phyloP scores from a whole-genome alignment of 1,140 invertebrate genomes.

The Ooceraea biroi region DNA sequence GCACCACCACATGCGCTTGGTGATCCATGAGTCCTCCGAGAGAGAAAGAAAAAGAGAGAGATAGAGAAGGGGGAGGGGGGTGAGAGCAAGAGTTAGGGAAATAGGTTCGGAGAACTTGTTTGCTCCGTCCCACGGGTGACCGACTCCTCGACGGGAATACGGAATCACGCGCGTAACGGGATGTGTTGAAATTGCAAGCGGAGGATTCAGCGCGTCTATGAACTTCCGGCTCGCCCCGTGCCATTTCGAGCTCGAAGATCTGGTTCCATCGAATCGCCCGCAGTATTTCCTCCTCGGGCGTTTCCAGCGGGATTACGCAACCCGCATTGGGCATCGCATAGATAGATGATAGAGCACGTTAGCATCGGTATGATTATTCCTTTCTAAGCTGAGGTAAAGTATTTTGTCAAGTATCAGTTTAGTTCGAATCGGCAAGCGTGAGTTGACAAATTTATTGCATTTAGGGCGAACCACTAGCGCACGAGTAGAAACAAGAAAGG shows the following conservation, averaged over 20 bases:
- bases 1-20: slow-evolving; percentile 77
- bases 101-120: slow-evolving; percentile 86
- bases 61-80: slow-evolving; percentile 75
- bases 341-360: too few species aligned
- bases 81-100: slow-evolving; percentile 82
- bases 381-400: not conserved
- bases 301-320: slow-evolving; percentile 2
- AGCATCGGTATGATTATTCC: not conserved
- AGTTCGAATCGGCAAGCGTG: not conserved
- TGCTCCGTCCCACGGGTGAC: slow-evolving; percentile 77
- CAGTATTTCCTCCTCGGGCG: slow-evolving; percentile 19
- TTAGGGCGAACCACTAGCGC: slow-evolving; percentile 78
- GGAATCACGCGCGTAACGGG: slow-evolving; percentile 72
- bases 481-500: slow-evolving; percentile 33
- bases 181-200: slow-evolving; percentile 52
- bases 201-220: slow-evolving; percentile 20
- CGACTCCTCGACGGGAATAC: slow-evolving; percentile 82
- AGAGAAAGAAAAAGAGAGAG: slow-evolving; percentile 56
- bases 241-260: not conserved
- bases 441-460: slow-evolving; percentile 83
- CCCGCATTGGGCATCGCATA: not conserved
- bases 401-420: not conserved
- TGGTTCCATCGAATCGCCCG: slow-evolving; percentile 12
- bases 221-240: slow-evolving; percentile 26
- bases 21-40: slow-evolving; percentile 86